phyloP scores from a whole-genome alignment of 23 tunicate genomes.

The Phallusia fumigata region DNA sequence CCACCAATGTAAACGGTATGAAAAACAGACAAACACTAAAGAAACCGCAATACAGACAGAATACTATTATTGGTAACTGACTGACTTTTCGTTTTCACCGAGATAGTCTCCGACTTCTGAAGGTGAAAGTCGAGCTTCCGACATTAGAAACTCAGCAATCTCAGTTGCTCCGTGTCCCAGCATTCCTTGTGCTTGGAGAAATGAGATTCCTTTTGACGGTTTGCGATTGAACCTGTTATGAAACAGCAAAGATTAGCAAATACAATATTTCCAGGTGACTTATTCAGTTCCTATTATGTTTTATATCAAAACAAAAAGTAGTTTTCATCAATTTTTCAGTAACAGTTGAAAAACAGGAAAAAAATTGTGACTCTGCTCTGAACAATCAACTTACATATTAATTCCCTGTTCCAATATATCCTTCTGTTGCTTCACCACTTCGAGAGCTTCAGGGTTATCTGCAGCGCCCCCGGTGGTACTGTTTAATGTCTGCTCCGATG shows the following conservation, averaged over 20 bases:
- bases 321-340: background rate
- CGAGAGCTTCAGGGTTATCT: constrained; percentile 88
- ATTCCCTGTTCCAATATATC: constrained; percentile 89
- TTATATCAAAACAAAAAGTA: no score
- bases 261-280: no score
- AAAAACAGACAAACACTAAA: no score
- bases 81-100: constrained; percentile 93
- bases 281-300: no score
- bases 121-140: constrained; percentile 69
- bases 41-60: no score
- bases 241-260: background rate
- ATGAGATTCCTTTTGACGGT: constrained; percentile 81
- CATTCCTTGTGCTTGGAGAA: constrained; percentile 87
- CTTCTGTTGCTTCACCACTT: constrained; percentile 87
- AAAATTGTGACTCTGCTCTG: no score
- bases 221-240: constrained; percentile 77
- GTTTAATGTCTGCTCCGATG: constrained; percentile 53
- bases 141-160: constrained; percentile 65
- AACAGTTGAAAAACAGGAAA: background rate
- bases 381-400: constrained; percentile 54
- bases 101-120: constrained; percentile 86
- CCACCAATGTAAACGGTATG: no score
- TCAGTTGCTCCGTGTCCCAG: constrained; percentile 60
- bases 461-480: constrained; percentile 27
- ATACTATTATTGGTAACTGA: no score